phyloP scores from a whole-genome alignment of 2,113 vertebrate genomes.

The Chrysemys picta region DNA sequence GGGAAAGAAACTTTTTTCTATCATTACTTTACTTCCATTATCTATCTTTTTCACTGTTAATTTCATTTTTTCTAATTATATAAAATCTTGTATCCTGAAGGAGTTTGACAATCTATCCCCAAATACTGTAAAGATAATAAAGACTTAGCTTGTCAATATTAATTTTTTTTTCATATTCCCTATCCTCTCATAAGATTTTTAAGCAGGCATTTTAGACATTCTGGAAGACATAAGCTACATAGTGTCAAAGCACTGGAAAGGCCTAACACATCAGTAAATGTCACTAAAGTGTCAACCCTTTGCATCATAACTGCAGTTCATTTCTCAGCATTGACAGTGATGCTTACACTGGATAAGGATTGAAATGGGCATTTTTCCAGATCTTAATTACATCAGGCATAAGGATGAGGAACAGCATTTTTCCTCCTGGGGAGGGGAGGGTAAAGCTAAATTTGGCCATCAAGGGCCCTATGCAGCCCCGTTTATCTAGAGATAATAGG shows the following conservation, averaged over 20 bases:
- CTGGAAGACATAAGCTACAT: constrained; percentile 55
- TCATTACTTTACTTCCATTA: constrained; percentile 49
- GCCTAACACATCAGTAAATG: constrained; percentile 78
- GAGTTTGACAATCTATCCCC: constrained; percentile 43
- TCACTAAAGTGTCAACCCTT: constrained; percentile 80
- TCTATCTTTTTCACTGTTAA: constrained; percentile 46
- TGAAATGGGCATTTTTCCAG: constrained; percentile 82
- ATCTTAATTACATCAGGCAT: constrained; percentile 86
- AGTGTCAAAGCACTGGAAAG: constrained; percentile 54
- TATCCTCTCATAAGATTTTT: constrained; percentile 59
- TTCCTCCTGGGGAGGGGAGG: constrained; percentile 61
- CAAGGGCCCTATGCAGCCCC: constrained; percentile 72
- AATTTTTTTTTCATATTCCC: constrained; percentile 34
- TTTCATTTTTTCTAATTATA: constrained; percentile 56
- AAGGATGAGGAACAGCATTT: constrained; percentile 75
- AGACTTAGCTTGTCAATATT: constrained; percentile 52
- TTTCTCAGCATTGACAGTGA: constrained; percentile 82
- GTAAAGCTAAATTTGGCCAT: constrained; percentile 79
- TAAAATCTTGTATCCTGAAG: constrained; percentile 27
- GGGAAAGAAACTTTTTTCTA: constrained; percentile 38
- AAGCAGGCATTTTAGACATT: constrained; percentile 68
- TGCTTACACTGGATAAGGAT: constrained; percentile 78
- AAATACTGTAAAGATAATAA: constrained; percentile 37
- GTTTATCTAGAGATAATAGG: constrained; percentile 86
- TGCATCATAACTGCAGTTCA: constrained; percentile 79